Evolutionary conservation across 2,888 invertebrate genomes (phyloP).

Genomic region (Pantelozetes paolii): DNA sequence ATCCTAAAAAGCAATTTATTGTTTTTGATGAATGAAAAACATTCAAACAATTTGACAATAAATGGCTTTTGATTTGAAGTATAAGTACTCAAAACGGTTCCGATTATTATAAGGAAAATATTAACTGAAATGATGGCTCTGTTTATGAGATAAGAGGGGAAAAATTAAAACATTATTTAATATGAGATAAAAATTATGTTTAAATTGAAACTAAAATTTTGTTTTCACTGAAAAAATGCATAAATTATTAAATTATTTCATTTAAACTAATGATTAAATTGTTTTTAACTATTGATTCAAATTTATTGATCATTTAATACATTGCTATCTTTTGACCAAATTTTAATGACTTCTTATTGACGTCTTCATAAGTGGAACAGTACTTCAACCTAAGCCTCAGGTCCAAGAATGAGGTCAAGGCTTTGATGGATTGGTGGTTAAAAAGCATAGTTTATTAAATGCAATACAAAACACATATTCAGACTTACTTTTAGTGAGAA

Average conservation of each 20-base stretch:
- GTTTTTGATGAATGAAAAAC: conserved; percentile 36
- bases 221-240: no score
- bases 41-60: neutral
- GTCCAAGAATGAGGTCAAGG: conserved; percentile 26
- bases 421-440: neutral
- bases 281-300: no score
- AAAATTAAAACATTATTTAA: no score
- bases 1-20: conserved; percentile 27
- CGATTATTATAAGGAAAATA: conserved; percentile 28
- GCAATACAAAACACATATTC: no score
- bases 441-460: conserved; percentile 1
- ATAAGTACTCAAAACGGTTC: conserved; percentile 9
- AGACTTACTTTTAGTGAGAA: conserved; percentile 31
- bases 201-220: no score
- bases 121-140: conserved; percentile 19
- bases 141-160: neutral
- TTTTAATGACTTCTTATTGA: neutral
- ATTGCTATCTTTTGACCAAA: conserved; percentile 34
- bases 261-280: no score
- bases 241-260: no score
- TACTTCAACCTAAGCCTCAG: neutral
- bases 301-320: neutral
- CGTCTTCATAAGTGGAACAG: neutral
- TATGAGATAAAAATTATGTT: no score
- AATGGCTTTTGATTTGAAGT: neutral